Base-by-base conservation (phyloP, 2,888 invertebrate genomes). In the Drosophila mulleri region DNA sequence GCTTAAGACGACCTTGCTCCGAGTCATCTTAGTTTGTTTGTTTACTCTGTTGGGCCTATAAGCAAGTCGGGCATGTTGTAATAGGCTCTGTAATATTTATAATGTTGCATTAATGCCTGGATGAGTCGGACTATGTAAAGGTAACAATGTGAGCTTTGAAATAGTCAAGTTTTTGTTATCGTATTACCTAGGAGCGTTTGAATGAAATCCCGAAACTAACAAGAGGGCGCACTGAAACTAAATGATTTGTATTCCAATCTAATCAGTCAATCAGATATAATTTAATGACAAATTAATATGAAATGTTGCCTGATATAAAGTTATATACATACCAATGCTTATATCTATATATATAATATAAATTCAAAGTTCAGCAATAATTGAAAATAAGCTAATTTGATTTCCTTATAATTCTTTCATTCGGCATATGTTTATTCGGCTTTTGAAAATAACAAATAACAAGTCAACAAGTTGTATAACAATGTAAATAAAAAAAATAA, bases 1-100 rank as follows among this genome's bases (percentile, higher is more conserved):
- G 47, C 61, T 56, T 12, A 37, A 48, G 59, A 26, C 70, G 85
- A 88, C 88, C 83, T 85, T 83, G 83, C 72, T 72, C 56, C 54
- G 7, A 47, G 54, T 44, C 53, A 56, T 78, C 45, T 67, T 29
- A 41, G 47, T 72, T 70, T 76, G 53, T 67, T 73, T 71, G 56
- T 53, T 67, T 56, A 53, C 35, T 45, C n/a, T 11, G 39, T 64
- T 47, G 20, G 18, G 26, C 48, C 26, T 63, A 37, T 58, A 44
- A 44, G 56, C 47, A 57, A 67, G 48, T 54, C 41, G 39, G 9
- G 14, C 54, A 35, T 76, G 63, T 63, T 56, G 78, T 60, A 78
- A 74, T 42, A 26, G 18, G 41, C 47, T 8, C 20, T 16, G 44
- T 62, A 53, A 60, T 50, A 23, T 60, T 42, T 42, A 50, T 50